Evolutionary conservation across 2,113 vertebrate genomes (phyloP).

Genomic region (Eira barbara): DNA sequence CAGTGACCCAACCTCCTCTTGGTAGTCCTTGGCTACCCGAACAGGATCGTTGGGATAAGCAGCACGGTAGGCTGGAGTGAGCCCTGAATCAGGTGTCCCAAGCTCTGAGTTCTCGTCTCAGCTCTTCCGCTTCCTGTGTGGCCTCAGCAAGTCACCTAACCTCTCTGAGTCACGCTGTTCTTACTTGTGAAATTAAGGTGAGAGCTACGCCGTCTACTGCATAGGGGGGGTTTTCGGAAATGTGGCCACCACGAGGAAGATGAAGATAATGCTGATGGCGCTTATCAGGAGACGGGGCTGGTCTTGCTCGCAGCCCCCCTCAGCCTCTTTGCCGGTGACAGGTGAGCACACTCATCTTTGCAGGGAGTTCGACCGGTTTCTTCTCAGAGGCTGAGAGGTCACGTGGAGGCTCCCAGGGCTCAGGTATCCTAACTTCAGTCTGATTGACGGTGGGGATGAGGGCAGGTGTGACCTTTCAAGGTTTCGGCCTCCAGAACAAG

Average conservation of each 20-base stretch:
- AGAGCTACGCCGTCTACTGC: not conserved
- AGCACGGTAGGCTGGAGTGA: not conserved
- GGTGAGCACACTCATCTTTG: too few relatives aligned
- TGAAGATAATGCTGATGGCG: fast-evolving
- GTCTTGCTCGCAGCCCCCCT: not conserved
- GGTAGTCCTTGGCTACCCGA: not conserved
- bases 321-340: fast-evolving
- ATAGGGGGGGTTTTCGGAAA: not conserved
- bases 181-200: not conserved
- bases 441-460: not conserved
- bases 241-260: not conserved
- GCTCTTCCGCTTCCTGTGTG: not conserved
- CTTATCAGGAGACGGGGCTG: not conserved
- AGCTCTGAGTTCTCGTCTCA: not conserved
- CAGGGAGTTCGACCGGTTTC: not conserved
- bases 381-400: not conserved
- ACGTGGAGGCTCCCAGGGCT: not conserved
- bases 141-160: not conserved
- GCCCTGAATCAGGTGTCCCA: not conserved
- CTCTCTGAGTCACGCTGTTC: not conserved
- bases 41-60: not conserved
- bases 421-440: not conserved
- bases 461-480: not conserved
- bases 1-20: too few relatives aligned
- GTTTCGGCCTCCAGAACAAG: not conserved